phyloP scores from a whole-genome alignment of 2,888 invertebrate species.

The Hofmannophila pseudospretella region DNA sequence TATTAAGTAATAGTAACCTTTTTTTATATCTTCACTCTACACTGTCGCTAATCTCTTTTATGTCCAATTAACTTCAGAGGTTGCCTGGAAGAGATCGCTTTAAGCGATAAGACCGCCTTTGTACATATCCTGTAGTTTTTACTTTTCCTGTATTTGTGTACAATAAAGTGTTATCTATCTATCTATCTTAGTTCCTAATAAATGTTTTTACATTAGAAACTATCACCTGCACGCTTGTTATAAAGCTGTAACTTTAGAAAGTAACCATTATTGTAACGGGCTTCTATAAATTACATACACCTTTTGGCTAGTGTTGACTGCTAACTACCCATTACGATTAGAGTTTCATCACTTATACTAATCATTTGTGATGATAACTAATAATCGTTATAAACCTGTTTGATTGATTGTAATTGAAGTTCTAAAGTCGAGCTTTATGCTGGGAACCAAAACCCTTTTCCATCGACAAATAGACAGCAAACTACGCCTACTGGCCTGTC shows the following conservation, averaged over 20 bases:
- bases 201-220: too few species aligned
- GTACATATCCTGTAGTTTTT: too few species aligned
- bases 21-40: too few species aligned
- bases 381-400: slow-evolving; percentile 3
- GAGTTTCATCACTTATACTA: slow-evolving; percentile 16
- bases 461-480: not conserved
- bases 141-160: too few species aligned
- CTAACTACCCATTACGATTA: slow-evolving; percentile 1
- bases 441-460: slow-evolving; percentile 8
- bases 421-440: not conserved
- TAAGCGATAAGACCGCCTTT: too few species aligned
- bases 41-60: too few species aligned
- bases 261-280: slow-evolving; percentile 20
- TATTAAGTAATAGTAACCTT: too few species aligned
- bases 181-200: too few species aligned
- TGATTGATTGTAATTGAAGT: slow-evolving; percentile 5
- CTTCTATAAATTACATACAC: slow-evolving; percentile 16
- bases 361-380: slow-evolving; percentile 14
- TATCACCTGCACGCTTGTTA: slow-evolving; percentile 20
- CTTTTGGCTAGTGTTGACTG: slow-evolving; percentile 16
- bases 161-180: too few species aligned
- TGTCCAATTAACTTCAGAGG: too few species aligned
- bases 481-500: not conserved
- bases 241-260: slow-evolving; percentile 23
- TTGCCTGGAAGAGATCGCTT: too few species aligned